phyloP scores from a whole-genome alignment of 2,113 vertebrate species.

The Fukomys damarensis region DNA sequence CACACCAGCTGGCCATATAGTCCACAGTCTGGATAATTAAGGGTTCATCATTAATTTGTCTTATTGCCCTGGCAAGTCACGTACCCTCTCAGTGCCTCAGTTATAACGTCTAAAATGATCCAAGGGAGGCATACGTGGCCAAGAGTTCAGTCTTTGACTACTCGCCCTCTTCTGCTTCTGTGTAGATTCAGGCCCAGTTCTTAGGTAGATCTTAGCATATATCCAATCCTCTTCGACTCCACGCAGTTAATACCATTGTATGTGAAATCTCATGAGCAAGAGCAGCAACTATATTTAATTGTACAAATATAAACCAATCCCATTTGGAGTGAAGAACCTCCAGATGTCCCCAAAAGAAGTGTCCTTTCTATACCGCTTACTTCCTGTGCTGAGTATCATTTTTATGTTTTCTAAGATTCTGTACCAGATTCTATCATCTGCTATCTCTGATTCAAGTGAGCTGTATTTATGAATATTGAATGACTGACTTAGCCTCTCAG shows the following conservation, averaged over 20 bases:
- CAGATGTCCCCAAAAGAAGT: not conserved
- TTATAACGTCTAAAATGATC: not conserved
- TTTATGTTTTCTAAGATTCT: not conserved
- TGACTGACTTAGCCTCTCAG: not conserved
- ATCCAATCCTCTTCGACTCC: not conserved
- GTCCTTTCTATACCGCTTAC: not conserved
- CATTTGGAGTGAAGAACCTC: not conserved
- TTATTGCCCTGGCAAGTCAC: not conserved
- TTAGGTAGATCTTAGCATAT: not conserved
- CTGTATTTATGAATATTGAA: slow-evolving; percentile 12
- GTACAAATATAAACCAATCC: not conserved
- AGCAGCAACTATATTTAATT: not conserved
- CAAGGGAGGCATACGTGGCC: not conserved
- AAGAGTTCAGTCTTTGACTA: not conserved
- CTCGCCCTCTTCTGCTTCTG: not conserved
- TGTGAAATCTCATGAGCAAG: not conserved
- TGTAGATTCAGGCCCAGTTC: not conserved
- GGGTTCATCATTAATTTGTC: not conserved
- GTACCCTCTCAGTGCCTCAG: not conserved
- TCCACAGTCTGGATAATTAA: not conserved
- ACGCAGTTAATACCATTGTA: not conserved
- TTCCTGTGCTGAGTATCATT: not conserved
- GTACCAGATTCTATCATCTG: not conserved
- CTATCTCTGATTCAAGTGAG: not conserved
- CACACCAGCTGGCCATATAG: not conserved